Evolutionary conservation across 2,888 invertebrate species (phyloP).

Genomic region (Furcula furcula): DNA sequence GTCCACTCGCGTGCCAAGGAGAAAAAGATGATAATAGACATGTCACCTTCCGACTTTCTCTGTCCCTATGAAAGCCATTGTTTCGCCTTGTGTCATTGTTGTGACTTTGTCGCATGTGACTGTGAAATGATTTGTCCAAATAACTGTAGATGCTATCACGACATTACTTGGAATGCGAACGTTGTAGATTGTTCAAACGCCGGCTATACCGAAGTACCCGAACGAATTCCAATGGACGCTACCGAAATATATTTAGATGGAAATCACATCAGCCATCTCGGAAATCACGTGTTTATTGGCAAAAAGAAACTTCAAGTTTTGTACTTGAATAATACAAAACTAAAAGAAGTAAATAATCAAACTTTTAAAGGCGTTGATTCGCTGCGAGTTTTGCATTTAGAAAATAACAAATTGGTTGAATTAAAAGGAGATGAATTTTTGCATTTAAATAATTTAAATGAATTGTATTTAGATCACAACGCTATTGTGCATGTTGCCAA

Average conservation of each 20-base stretch:
- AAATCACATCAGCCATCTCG: constrained; percentile 88
- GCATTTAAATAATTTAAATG: constrained; percentile 87
- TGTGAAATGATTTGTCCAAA: constrained; percentile 95
- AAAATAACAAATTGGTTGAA: constrained; percentile 87
- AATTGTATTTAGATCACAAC: constrained; percentile 91
- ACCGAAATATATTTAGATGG: constrained; percentile 94
- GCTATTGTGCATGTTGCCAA: constrained; percentile 88
- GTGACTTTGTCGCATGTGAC: constrained; percentile 94
- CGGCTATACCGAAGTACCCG: constrained; percentile 87
- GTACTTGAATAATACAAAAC: constrained; percentile 89
- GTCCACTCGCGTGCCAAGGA: constrained; percentile 85
- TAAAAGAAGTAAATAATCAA: constrained; percentile 88
- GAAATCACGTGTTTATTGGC: constrained; percentile 92
- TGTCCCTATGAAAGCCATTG: constrained; percentile 92
- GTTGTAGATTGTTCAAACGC: constrained; percentile 91
- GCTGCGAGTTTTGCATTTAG: constrained; percentile 88
- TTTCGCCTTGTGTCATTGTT: constrained; percentile 94
- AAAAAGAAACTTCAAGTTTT: constrained; percentile 90
- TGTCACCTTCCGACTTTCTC: constrained; percentile 89
- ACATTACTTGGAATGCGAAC: constrained; percentile 91
- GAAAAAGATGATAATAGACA: constrained; percentile 86
- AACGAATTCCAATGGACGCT: constrained; percentile 93
- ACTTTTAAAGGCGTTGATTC: constrained; percentile 91
- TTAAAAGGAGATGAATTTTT: constrained; percentile 91
- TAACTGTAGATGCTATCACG: constrained; percentile 93